Evolutionary conservation across 2,797 vertebrate species (phyloP), one percentile per base, ranked within the genome.

Genomic region (Anabas testudineus): DNA sequence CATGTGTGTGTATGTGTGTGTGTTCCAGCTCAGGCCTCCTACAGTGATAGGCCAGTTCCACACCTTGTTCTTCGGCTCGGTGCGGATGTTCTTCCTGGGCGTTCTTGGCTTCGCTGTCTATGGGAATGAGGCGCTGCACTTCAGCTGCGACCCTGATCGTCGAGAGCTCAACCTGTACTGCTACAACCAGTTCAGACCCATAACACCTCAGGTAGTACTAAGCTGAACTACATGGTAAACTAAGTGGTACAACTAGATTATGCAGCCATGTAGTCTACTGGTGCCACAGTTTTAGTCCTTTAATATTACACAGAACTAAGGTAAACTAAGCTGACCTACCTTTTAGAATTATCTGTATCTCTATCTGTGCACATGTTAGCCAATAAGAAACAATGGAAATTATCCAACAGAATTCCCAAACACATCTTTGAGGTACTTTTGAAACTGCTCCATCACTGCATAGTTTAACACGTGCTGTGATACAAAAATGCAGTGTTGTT

Each of bases 11-110:
- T 81, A 67, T 53, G 48, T 68, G 76, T 79, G 79, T 59, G 63
- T 74, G n/a, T 84, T 87, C 37, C 86, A 97, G 95, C 93, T 97
- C 88, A 94, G 95, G 90, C 95, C 95, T 88, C 95, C 95, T 36
- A 96, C 93, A 0, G 95, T 96, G 91, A 95, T 95, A 51, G 95
- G 95, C 72, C 95, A 96, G 80, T 97, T 96, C 93, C 96, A 96
- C 90, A 95, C 95, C n/a, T 92, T 96, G 88, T 97, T 97, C 93
- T 97, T 97, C 78, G 95, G 95, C 72, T 97, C 94, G 0, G 94
- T 96, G 68, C 85, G 91, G 73, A 95, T 95, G 92, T 96, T 97
- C 91, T 96, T 96, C 72, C 94, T 96, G n/a, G 95, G 95, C 1
- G 93, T 96, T 61, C 90, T 97, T 74, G 95, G 95, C 45, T 97